Evolutionary conservation across 2,113 vertebrate genomes (phyloP).

Genomic region (rabbit (Oryctolagus cuniculus)): DNA sequence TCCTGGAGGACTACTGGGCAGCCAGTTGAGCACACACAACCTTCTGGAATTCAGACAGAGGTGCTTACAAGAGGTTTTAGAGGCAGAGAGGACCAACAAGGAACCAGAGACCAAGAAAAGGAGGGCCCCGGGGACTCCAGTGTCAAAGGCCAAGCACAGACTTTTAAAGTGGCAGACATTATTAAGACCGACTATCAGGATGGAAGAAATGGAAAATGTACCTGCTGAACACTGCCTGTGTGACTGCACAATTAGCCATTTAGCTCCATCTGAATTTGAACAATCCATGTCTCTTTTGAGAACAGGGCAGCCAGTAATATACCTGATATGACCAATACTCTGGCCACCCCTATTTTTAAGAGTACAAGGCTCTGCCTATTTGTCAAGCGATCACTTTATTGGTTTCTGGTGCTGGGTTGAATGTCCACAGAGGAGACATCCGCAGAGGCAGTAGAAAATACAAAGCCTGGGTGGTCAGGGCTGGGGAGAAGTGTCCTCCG

Average conservation of each 20-base stretch:
- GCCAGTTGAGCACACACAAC: neutral
- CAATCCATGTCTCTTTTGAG: neutral
- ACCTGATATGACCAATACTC: neutral
- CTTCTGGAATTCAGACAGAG: neutral
- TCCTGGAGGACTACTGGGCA: neutral
- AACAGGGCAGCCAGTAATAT: neutral
- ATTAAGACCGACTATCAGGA: neutral
- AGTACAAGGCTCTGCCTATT: neutral
- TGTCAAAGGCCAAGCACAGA: neutral
- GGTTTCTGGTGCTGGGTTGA: neutral
- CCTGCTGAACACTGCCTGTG: neutral
- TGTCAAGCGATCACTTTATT: neutral
- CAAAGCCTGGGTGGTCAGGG: neutral
- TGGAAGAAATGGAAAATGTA: neutral
- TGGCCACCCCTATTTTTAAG: neutral
- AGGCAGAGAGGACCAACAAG: neutral
- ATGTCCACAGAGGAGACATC: neutral
- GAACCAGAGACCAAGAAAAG: neutral
- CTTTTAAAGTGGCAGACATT: neutral
- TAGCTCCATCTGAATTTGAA: neutral
- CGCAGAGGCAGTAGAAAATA: neutral
- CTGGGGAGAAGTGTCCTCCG: neutral
- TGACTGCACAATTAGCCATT: neutral
- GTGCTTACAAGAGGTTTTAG: accelerated
- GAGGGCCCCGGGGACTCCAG: neutral